Base-by-base conservation (phyloP, 64 coral and sea anemone species). In the Actinia equina region DNA sequence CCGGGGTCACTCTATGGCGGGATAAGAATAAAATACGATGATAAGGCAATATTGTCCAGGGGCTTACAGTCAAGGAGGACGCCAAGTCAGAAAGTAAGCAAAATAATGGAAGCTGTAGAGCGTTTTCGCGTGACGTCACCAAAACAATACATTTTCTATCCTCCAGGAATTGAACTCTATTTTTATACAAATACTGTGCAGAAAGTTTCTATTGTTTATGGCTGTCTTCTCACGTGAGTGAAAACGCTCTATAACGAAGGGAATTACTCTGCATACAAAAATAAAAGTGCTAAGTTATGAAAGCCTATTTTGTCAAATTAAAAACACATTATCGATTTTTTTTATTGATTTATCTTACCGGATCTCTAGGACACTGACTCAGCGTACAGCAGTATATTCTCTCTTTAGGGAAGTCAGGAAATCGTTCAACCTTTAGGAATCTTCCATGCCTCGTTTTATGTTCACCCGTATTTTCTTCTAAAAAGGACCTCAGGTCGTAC, bases 321-420 rank as follows among this genome's bases (percentile, higher is more conserved):
- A 37, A 37, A 37, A 37, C 30, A 37, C 30, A 37, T 37, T 37
- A 37, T 37, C 1, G 30, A 37, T 37, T 37, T 37, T 37, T 37
- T 37, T 37, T 37, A 37, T 37, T 37, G 30, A 18, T 16, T 20
- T 5, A 65, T 10, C 91, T 59, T 88, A 99, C 97, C 93, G 91
- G 88, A 5, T 90, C 89, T 71, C 93, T 92, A 0, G 97, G 97
- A 86, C 86, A 99, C 56, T 99, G 97, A 56, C 97, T 95, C 6
- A 99, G 55, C 23, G 97, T 95, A 43, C 93, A 93, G 77, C 93
- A 99, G 82, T 99, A 99, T 62, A 99, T 95, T 77, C 97, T 99
- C 22, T 99, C 91, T 53, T 88, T 94, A 19, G 97, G 97, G 44
- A 87, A 80, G 54, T 83, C 83, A 0, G 91, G 97, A 62, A 99